phyloP scores from a whole-genome alignment of 2,113 vertebrate genomes.

The Hypocryptadius cinnamomeus region DNA sequence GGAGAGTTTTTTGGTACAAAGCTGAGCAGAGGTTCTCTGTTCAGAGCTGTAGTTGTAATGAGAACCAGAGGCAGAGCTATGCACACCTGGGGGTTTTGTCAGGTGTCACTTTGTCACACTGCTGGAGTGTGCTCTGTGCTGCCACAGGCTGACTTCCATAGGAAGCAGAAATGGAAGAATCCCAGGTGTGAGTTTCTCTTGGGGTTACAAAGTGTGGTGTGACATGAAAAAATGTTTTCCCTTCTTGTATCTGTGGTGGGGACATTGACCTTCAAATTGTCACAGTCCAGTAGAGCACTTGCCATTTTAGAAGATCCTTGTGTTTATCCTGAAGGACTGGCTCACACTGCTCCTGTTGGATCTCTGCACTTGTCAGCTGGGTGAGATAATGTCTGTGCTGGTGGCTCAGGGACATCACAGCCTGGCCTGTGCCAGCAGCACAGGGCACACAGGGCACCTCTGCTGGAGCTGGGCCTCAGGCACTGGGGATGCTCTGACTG shows the following conservation, averaged over 20 bases:
- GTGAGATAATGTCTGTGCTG: not conserved
- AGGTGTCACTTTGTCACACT: accelerated
- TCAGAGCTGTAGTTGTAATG: not conserved
- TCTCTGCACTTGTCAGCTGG: not conserved
- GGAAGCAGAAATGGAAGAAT: not conserved
- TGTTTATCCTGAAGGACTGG: not conserved
- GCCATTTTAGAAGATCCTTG: not conserved
- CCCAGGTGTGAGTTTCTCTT: not conserved
- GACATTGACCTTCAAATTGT: not conserved
- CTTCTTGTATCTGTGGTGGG: not conserved
- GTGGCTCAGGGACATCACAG: not conserved
- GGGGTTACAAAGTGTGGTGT: not conserved
- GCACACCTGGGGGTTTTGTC: not conserved
- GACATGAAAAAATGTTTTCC: not conserved
- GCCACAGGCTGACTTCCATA: not conserved
- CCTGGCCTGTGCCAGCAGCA: not conserved
- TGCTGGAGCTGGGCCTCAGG: not conserved
- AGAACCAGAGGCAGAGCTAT: not conserved
- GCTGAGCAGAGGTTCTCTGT: not conserved
- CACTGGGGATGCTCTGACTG: not conserved
- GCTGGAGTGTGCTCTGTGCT: not conserved
- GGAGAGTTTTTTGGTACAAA: not conserved
- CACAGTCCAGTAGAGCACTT: not conserved
- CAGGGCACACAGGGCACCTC: not conserved
- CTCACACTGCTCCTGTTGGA: not conserved